Conservation (phyloP, 2,113 vertebrate genomes). For the Muntiacus reevesi region DNA sequence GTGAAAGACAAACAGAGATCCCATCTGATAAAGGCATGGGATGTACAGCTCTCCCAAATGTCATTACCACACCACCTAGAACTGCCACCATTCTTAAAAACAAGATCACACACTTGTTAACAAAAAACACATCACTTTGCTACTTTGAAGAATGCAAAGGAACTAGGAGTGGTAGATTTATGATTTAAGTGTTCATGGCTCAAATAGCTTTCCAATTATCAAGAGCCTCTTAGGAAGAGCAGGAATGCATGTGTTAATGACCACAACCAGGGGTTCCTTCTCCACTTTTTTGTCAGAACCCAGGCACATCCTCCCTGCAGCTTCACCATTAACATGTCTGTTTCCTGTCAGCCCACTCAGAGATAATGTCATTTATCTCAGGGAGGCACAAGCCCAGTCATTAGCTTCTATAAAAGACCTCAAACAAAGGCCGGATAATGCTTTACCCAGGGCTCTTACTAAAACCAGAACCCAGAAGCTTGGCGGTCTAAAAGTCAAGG, state of each 20-base stretch:
- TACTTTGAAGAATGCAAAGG: conserved; percentile 56
- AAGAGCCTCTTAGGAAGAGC: conserved; percentile 76
- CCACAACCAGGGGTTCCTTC: conserved; percentile 82
- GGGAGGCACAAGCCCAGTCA: conserved; percentile 87
- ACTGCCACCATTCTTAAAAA: conserved; percentile 2
- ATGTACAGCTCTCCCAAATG: neutral
- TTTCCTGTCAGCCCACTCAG: conserved; percentile 90
- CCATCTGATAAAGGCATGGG: neutral
- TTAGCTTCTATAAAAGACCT: conserved; percentile 88
- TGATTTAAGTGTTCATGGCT: conserved; percentile 74
- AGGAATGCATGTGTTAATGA: conserved; percentile 83
- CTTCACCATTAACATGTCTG: conserved; percentile 89
- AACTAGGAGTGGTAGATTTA: conserved; percentile 66
- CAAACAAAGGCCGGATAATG: conserved; percentile 86
- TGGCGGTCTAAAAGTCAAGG: conserved; percentile 68
- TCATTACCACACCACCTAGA: neutral
- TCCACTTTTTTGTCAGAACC: conserved; percentile 82
- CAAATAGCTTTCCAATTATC: conserved; percentile 81
- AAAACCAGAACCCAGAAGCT: conserved; percentile 74
- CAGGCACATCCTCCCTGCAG: conserved; percentile 84
- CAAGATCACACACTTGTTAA: conserved; percentile 5
- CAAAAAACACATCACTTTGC: conserved; percentile 23
- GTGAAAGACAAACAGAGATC: neutral
- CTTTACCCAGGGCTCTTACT: conserved; percentile 79
- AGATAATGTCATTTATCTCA: conserved; percentile 91